These are phyloP conservation scores for Parnassius glacialis DNA, from an alignment of 2,888 invertebrate species.

Conservation along the genomic window DNA sequence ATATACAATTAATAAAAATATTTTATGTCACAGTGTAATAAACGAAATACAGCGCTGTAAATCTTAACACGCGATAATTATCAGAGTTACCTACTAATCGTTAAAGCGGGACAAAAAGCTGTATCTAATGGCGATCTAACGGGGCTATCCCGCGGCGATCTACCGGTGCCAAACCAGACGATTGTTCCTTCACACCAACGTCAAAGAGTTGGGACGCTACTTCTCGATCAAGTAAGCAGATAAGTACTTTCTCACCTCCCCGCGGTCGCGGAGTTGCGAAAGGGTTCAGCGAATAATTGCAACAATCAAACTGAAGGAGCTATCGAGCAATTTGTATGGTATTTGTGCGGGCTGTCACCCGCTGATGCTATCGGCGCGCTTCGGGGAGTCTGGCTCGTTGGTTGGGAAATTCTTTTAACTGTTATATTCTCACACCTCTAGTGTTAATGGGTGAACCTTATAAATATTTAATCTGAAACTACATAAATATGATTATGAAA, in stretches of 20 bases:
- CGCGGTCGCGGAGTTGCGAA: conserved; percentile 67
- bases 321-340: conserved; percentile 79
- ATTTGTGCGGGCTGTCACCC: conserved; percentile 80
- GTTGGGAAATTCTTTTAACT: conserved; percentile 64
- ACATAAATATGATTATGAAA: not conserved
- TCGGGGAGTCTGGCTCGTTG: conserved; percentile 56
- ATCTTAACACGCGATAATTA: conserved; percentile 4
- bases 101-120: conserved; percentile 64
- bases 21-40: conserved; percentile 9
- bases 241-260: conserved; percentile 78
- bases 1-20: no score
- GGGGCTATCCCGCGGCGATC: conserved; percentile 60
- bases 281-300: conserved; percentile 79
- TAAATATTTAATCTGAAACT: conserved; percentile 14
- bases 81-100: conserved; percentile 38
- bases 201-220: conserved; percentile 69
- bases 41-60: conserved; percentile 45
- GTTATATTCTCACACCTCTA: conserved; percentile 75
- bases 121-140: conserved; percentile 56
- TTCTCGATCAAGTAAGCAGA: conserved; percentile 62
- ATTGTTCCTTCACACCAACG: conserved; percentile 70
- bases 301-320: conserved; percentile 78
- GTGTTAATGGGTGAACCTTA: conserved; percentile 43
- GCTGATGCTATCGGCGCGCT: conserved; percentile 72
- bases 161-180: conserved; percentile 46